Evolutionary conservation across 2,113 vertebrate species (phyloP).

Genomic region (Myrmophylax atrothorax): DNA sequence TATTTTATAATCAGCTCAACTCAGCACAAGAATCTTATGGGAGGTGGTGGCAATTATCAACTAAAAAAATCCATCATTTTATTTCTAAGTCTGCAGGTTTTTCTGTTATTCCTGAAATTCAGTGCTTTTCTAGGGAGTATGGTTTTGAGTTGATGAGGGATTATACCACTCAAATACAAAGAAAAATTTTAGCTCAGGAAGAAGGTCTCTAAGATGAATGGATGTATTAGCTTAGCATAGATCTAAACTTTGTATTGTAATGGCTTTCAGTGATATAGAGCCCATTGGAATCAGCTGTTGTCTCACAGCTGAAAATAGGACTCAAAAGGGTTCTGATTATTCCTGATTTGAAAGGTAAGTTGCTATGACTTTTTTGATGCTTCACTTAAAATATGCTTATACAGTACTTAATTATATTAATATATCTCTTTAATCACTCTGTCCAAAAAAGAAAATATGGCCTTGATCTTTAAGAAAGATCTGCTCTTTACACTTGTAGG

Average conservation of each 20-base stretch:
- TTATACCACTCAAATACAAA: neutral
- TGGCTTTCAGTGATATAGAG: neutral
- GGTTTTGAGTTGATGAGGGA: neutral
- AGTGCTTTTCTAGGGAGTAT: neutral
- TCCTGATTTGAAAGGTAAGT: neutral
- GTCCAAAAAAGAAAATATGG: neutral
- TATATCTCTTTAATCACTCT: neutral
- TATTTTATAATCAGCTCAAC: neutral
- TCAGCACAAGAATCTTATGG: neutral
- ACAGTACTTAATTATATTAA: neutral
- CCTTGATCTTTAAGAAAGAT: neutral
- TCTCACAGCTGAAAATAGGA: neutral
- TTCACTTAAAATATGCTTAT: neutral
- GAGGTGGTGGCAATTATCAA: neutral
- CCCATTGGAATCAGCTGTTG: neutral
- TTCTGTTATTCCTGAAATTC: neutral
- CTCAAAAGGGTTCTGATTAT: neutral
- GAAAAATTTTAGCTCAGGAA: neutral
- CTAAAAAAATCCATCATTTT: neutral
- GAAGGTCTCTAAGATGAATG: neutral
- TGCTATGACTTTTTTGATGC: neutral
- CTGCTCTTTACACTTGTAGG: neutral
- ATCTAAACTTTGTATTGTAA: neutral
- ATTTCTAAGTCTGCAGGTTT: neutral
- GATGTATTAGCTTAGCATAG: neutral